Base-by-base conservation (phyloP, 2,113 vertebrate genomes). In the Chiloscyllium plagiosum region DNA sequence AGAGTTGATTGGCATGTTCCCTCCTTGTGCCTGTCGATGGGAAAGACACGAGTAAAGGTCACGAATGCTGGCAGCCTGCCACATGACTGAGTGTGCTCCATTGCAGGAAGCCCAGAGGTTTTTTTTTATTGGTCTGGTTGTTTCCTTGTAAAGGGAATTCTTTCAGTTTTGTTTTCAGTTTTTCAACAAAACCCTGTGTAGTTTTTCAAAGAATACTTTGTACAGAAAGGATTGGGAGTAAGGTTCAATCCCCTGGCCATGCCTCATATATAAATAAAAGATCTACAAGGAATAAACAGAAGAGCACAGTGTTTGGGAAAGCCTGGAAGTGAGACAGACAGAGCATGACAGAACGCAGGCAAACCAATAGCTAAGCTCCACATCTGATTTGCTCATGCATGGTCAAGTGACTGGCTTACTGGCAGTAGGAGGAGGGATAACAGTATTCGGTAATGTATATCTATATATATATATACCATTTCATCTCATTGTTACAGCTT, bases 331-430 rank as follows among this genome's bases (percentile, higher is more conserved):
- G 61, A 93, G 61, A 70, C 22, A 94, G 61, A 26, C 66, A 70
- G 92, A 69, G 65, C 20, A 20, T 68, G 65, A 69, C 92, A 94
- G 92, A 42, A 69, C 29, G n/a, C 65, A 42, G 65, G 33, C 65
- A 94, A 69, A 26, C 92, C 65, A 70, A 69, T 94, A 69, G 92
- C 37, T 66, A 94, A 47, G 20, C 65, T 42, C n/a, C 65, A 47
- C 65, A 47, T 22, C n/a, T 69, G 92, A 94, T 94, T 94, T 94
- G 92, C 37, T 94, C n/a, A 7, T 94, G 92, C 15, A 70, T 70
- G 37, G 66, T 70, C 66, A 94, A 69, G 65, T 94, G 92, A 69
- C 37, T 0, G 65, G n/a, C 65, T 69, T 68, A 12, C 37, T 94
- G 65, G 92, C 92, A 94, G 66, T 94, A 26, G 65, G 26, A 69